Base-by-base conservation (phyloP, 2,888 invertebrate species). In the Penaeus monodon region DNA sequence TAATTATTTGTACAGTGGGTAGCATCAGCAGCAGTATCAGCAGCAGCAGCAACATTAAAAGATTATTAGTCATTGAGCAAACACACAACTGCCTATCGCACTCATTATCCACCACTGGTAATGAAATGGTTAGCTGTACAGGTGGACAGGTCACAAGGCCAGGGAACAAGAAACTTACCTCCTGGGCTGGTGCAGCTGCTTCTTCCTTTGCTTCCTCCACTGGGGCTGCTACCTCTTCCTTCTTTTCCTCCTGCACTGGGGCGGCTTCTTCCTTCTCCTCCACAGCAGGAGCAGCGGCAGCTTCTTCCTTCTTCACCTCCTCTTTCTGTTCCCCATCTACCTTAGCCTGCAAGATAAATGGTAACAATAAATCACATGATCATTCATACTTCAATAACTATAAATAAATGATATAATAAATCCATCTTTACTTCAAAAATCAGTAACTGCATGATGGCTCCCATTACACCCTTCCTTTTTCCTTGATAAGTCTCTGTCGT, bases 331-430 rank as follows among this genome's bases (percentile, higher is more conserved):
- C 85, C 17, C 68, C 74, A n/a, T 87, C 86, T 57, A 64, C 83
- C 79, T 87, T 87, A 63, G 86, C 83, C 86, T 87, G 80, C 29
- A 79, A 82, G n/a, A 77, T 17, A 44, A 70, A n/a, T 20, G 24
- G 29, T 8, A 1, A 22, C 3, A 80, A n/a, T 49, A 77, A n/a
- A 27, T 49, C 24, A 49, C 12, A 27, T 29, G 63, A 79, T 2
- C 57, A 57, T 57, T 57, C 57, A 57, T 14, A 17, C 57, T 57
- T 57, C 17, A 57, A 2, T 57, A 57, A 57, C 57, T 65, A 79
- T 49, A 57, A 14, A 76, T 49, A 77, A 77, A 77, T 22, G 6
- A 76, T 44, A 44, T n/a, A 49, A n/a, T 10, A 76, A 20, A 76
- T 76, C 20, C 17, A 29, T 24, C n/a, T 44, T 44, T 10, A 44